Percentiles rank a stretch among this genome's conserved stretches.
Conservation (phyloP, 2,797 vertebrate species). For the Heliangelus exortis region DNA sequence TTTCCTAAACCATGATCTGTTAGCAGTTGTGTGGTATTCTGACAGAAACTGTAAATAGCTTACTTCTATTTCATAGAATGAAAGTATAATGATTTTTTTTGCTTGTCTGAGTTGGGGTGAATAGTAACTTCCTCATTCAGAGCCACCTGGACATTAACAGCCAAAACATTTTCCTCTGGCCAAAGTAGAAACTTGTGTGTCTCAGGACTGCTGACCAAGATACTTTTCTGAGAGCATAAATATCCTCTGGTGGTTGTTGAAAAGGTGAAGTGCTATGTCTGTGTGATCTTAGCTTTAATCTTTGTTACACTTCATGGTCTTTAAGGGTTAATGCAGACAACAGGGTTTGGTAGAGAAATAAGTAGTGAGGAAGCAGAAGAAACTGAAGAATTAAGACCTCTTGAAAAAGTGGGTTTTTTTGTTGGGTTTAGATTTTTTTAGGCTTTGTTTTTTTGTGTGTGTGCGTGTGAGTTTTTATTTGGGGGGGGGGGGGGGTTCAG, state of each 20-base stretch:
- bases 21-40: background rate
- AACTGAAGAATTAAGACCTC: background rate
- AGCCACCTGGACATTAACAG: background rate
- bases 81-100: background rate
- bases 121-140: background rate
- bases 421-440: no score
- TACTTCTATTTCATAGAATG: background rate
- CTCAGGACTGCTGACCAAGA: background rate
- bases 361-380: background rate
- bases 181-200: background rate
- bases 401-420: background rate
- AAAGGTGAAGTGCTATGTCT: background rate
- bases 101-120: rapidly evolving
- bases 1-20: background rate
- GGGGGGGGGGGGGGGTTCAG: no score
- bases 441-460: no score
- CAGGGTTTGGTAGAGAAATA: background rate
- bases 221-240: background rate
- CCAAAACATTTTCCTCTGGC: background rate
- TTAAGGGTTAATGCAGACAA: background rate
- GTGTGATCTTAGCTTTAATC: background rate
- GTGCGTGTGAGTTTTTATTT: no score
- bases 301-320: background rate
- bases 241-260: background rate
- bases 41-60: background rate